A percentile compares a stretch with the other conserved stretches of the same genome.
These are phyloP conservation scores for Zelostemma sp. DNA, from an alignment of 1,140 invertebrate species.

Conservation along the genomic window DNA sequence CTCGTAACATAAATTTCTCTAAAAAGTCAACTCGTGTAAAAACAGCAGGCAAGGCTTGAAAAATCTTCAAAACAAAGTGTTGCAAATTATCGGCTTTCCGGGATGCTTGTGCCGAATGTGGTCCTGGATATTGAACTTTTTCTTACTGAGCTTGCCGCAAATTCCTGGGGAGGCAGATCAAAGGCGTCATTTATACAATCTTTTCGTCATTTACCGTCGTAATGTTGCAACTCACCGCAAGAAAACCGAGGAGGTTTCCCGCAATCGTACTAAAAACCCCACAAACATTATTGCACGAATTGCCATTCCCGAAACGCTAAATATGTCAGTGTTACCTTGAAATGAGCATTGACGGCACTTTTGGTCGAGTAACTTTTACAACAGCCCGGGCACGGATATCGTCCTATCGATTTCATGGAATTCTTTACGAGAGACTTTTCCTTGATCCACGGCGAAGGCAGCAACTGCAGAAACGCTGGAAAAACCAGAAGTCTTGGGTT, in stretches of 20 bases:
- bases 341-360: constrained; percentile 72
- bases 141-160: constrained; percentile 68
- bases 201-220: too few relatives aligned
- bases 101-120: constrained; percentile 63
- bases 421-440: constrained; percentile 41
- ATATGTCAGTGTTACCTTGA: background rate
- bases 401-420: constrained; percentile 43
- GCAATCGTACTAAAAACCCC: constrained; percentile 68
- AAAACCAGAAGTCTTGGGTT: constrained; percentile 45
- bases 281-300: too few relatives aligned
- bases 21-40: background rate
- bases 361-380: constrained; percentile 74
- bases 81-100: constrained; percentile 47
- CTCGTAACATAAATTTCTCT: background rate
- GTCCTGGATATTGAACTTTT: constrained; percentile 67
- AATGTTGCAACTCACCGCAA: too few relatives aligned
- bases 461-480: constrained; percentile 55
- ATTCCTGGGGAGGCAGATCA: constrained; percentile 52
- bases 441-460: constrained; percentile 48
- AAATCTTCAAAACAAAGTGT: constrained; percentile 55
- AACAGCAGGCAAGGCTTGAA: too few relatives aligned
- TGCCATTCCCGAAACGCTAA: background rate
- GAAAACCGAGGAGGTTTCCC: constrained; percentile 65
- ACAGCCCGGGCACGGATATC: constrained; percentile 71
- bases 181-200: background rate